Evolutionary conservation across 2,113 vertebrate genomes (phyloP).

Genomic region (Oriolus oriolus): DNA sequence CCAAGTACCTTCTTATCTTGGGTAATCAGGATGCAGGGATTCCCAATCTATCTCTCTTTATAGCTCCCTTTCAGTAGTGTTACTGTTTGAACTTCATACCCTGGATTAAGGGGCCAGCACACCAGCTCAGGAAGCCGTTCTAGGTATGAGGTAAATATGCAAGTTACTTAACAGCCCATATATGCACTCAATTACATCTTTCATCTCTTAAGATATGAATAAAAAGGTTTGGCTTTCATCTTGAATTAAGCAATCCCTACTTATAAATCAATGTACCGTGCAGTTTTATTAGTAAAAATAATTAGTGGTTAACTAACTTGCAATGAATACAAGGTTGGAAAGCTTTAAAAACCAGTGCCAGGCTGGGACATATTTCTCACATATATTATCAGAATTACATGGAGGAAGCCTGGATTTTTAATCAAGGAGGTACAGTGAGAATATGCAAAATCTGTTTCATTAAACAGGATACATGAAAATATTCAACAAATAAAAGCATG

Average conservation of each 20-base stretch:
- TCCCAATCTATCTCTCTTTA: conserved; percentile 33
- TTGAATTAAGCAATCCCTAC: conserved; percentile 55
- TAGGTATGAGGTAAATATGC: conserved; percentile 49
- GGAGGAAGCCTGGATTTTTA: not conserved
- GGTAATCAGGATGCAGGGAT: conserved; percentile 64
- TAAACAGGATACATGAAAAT: not conserved
- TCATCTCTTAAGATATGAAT: conserved; percentile 58
- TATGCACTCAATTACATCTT: conserved; percentile 63
- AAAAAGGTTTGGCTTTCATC: conserved; percentile 67
- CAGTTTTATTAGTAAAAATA: conserved; percentile 52
- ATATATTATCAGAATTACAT: conserved; percentile 13
- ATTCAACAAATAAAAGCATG: not conserved
- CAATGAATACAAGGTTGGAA: not conserved
- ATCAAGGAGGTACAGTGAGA: not conserved
- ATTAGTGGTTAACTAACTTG: conserved; percentile 33
- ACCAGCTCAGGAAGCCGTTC: conserved; percentile 43
- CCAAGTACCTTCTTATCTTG: conserved; percentile 60
- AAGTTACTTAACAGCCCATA: conserved; percentile 59
- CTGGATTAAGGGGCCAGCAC: conserved; percentile 27
- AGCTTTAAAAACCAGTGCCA: conserved; percentile 9
- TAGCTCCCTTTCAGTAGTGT: conserved; percentile 23
- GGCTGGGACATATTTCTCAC: not conserved
- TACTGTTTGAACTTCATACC: conserved; percentile 58
- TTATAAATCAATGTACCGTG: conserved; percentile 39
- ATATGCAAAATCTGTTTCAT: not conserved